These are phyloP conservation scores for Caenorhabditis japonica DNA, from an alignment of 2,888 invertebrate genomes.

Conservation along the genomic window DNA sequence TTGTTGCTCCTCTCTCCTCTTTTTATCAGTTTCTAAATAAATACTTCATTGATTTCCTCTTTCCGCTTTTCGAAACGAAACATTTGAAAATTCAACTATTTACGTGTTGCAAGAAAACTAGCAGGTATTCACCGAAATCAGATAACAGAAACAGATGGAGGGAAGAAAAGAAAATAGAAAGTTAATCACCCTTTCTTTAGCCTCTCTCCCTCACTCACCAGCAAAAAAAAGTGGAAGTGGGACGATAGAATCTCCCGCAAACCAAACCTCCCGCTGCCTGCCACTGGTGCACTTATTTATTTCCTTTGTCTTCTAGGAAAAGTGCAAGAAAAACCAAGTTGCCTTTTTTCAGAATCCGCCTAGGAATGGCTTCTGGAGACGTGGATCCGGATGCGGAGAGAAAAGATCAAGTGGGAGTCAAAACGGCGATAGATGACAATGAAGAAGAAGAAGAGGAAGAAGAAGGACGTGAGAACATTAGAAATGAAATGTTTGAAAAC, in stretches of 20 bases:
- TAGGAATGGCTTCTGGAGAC: constrained; percentile 6
- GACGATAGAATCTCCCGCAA: not conserved
- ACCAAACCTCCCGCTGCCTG: not conserved
- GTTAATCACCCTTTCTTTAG: not conserved
- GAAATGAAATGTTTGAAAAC: not conserved
- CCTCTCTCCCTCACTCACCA: too few species aligned
- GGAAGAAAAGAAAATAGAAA: not conserved
- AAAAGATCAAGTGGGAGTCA: too few species aligned
- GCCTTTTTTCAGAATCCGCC: constrained; percentile 3
- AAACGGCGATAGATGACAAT: constrained; percentile 14
- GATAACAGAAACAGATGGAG: not conserved
- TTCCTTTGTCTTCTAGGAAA: too few species aligned
- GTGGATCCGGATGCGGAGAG: constrained; percentile 22
- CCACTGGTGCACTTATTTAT: not conserved
- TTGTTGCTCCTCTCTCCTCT: too few species aligned
- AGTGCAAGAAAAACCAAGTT: too few species aligned
- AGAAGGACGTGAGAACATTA: constrained; percentile 2
- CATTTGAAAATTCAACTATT: not conserved
- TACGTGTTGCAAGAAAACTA: not conserved
- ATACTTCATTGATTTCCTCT: too few species aligned
- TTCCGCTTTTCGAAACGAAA: too few species aligned
- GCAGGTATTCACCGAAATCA: not conserved
- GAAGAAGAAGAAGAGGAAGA: constrained; percentile 1
- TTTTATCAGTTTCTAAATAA: too few species aligned
- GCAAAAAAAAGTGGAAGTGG: not conserved